phyloP scores from a whole-genome alignment of 2,113 vertebrate species.

The Hippocampus mohnikei region DNA sequence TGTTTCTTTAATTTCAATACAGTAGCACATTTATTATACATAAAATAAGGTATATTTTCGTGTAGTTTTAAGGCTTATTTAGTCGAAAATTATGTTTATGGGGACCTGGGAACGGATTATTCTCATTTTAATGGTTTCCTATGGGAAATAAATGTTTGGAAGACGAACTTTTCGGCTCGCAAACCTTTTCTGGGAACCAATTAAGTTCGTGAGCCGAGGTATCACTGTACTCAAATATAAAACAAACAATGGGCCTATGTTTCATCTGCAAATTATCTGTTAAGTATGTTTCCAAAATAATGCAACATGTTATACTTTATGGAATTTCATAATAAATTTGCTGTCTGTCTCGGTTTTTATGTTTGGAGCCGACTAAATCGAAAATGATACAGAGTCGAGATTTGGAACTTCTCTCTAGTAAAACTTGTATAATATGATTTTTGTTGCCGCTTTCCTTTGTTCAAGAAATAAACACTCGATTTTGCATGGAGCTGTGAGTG shows the following conservation, averaged over 20 bases:
- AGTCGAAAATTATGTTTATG: too few species aligned
- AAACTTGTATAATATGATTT: conserved; percentile 9
- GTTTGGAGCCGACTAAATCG: background rate
- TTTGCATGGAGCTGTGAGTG: conserved; percentile 9
- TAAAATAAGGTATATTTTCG: too few species aligned
- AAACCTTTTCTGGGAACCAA: too few species aligned
- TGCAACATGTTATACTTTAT: background rate
- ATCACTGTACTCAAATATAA: background rate
- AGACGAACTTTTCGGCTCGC: too few species aligned
- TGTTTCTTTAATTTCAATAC: too few species aligned
- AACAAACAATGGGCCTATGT: conserved; percentile 1
- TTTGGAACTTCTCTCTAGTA: background rate
- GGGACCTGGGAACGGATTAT: too few species aligned
- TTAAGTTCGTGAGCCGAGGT: too few species aligned
- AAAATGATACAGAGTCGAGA: background rate
- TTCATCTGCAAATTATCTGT: background rate
- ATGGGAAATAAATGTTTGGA: too few species aligned
- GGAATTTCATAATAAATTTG: background rate
- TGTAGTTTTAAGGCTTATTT: too few species aligned
- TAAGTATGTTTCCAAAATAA: conserved; percentile 2
- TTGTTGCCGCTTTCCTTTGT: conserved; percentile 12
- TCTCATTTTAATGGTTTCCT: too few species aligned
- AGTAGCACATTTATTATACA: too few species aligned
- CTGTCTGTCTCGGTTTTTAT: background rate
- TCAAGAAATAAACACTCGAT: conserved; percentile 5